Evolutionary conservation across 2,888 invertebrate species (phyloP), one percentile per base, ranked within the genome.

Genomic region (Linnaemya tessellans): DNA sequence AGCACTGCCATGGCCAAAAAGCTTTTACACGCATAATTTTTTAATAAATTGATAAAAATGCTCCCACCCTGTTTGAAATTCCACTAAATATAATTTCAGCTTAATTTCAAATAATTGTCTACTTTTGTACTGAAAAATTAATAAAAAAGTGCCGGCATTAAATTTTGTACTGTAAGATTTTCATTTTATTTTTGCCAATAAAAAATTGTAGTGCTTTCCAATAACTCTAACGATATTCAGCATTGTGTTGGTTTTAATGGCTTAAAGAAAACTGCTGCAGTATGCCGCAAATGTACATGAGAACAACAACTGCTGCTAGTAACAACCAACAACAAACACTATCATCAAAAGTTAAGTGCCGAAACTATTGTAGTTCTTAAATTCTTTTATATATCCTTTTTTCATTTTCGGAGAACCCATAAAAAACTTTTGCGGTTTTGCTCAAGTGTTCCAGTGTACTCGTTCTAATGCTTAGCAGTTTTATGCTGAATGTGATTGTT

Each of bases 401-500:
- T 38, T 38, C 4, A n/a, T 10, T 15, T 73, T 22, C 43, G 9
- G 43, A 30, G 25, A n/a, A 56, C n/a, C 11, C 13, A 58, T 18
- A 41, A 67, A 73, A 84, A 79, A 70, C 58, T 79, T 84, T 85
- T 85, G 85, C 70, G 85, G 82, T 80, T 80, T 80, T 62, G 60
- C 41, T 58, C 58, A 78, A 83, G 77, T 83, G 43, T 64, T 71
- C 49, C 43, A 56, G 25, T 56, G 46, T 64, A 54, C 41, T 54
- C 20, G 10, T 35, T 54, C 43, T 54, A 8, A 60, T 38, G 18
- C 38, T 60, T 38, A n/a, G 30, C n/a, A 46, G 56, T 54, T 65
- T 20, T 56, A 54, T 46, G 54, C 62, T 64, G 30, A 71, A 70
- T 70, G 41, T 25, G 49, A 67, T 80, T 65, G 65, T 73, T 60